Evolutionary conservation across 2,113 vertebrate species (phyloP).

Genomic region (Isichthys henryi): DNA sequence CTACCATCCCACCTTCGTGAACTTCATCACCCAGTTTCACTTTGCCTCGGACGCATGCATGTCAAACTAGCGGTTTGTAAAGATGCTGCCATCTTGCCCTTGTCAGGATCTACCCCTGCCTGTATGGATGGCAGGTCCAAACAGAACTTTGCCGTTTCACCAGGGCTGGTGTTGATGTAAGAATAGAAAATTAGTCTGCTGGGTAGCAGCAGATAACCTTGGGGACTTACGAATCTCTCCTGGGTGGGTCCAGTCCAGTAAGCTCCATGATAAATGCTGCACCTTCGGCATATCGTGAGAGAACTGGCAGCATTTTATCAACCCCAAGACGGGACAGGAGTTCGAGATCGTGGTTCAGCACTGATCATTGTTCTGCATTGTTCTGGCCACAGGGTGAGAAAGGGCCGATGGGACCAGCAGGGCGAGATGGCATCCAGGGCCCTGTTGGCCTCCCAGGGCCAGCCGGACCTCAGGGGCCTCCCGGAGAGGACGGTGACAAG

Average conservation of each 20-base stretch:
- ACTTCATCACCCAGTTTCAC: not conserved
- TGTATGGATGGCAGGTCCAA: not conserved
- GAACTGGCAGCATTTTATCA: not conserved
- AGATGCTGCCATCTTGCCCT: not conserved
- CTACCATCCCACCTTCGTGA: not conserved
- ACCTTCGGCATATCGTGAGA: not conserved
- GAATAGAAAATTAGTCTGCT: not conserved
- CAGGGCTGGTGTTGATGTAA: not conserved
- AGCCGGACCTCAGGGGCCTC: conserved; percentile 88
- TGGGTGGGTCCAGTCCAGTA: not conserved
- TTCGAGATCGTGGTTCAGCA: not conserved
- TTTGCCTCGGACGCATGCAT: not conserved
- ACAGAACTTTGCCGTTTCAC: not conserved
- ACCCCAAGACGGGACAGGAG: no score
- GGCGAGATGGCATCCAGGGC: conserved; percentile 93
- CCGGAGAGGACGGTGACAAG: conserved; percentile 97
- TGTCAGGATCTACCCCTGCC: not conserved
- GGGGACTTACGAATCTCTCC: not conserved
- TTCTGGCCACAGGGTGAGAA: conserved; percentile 80
- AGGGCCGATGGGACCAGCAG: conserved; percentile 87
- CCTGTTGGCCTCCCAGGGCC: conserved; percentile 91
- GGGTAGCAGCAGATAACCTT: not conserved
- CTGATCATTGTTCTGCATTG: conserved; percentile 2
- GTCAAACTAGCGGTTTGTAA: not conserved
- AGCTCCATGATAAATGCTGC: not conserved